Evolutionary conservation across 1,140 invertebrate genomes (phyloP), one percentile per base, ranked within the genome.

Genomic region (Eumaeus atala): DNA sequence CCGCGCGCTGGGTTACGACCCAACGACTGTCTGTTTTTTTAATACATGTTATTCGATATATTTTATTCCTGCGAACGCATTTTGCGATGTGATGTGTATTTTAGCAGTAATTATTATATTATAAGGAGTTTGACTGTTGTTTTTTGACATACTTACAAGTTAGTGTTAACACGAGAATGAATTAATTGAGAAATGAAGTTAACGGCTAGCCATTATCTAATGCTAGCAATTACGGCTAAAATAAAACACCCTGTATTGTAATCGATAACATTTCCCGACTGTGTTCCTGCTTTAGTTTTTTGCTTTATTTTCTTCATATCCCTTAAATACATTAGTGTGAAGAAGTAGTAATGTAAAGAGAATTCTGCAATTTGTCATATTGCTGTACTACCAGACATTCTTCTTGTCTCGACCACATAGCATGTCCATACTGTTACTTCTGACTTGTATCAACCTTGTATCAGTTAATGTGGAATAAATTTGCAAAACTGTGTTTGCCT

Each of bases 51-150:
- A 91, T 91, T 89, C 90, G 90, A 88, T 92, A 92, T 92, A 92
- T 92, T 92, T 91, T 92, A 92, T 92, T 92, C 89, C 90, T 91
- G 91, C 91, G 91, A 90, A 92, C 91, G 91, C 91, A 91, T 90
- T 90, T 92, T 92, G 91, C 92, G 91, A 92, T 91, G 91, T 92
- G 91, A 92, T 92, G 90, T 92, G 91, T 92, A 92, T 92, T 92
- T 92, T 92, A 92, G 92, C 91, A 89, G 90, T 92, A 91, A 90
- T 90, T 89, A 87, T 84, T 84, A 84, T 85, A 82, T 83, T 88
- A 77, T 90, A 89, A 89, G 88, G 85, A 89, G 89, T 89, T 89
- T 80, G 77, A 87, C 82, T 88, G 87, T 86, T 86, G 84, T 86
- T 87, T 84, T 84, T 87, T 87, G 83, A 84, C 81, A 86, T 77